Conservation (phyloP, 2,888 invertebrate genomes). For the Beris chalybata region DNA sequence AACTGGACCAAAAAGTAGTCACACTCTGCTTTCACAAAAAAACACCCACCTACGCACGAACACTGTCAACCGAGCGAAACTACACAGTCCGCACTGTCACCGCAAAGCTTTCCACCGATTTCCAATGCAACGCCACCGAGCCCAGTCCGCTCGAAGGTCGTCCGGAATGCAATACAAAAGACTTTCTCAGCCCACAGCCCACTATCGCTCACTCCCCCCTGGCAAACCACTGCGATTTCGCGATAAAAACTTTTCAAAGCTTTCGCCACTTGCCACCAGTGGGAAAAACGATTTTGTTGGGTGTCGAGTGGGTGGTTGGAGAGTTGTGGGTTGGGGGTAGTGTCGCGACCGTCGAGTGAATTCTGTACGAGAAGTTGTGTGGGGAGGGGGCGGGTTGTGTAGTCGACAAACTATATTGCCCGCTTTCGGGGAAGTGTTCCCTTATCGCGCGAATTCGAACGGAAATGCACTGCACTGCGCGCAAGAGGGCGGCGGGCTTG, state of each 20-base stretch:
- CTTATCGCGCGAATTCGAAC: constrained; percentile 6
- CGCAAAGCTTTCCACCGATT: constrained; percentile 18
- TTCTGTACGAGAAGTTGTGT: neutral
- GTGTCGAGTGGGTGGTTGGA: neutral
- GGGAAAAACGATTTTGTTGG: constrained; percentile 6
- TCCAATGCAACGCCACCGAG: constrained; percentile 15
- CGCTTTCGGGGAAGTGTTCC: constrained; percentile 1
- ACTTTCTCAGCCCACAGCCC: constrained; percentile 14
- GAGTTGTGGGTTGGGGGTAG: neutral
- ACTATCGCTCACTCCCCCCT: constrained; percentile 2
- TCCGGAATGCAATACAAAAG: constrained; percentile 15
- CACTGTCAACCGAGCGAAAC: constrained; percentile 4
- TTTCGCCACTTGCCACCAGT: constrained; percentile 17
- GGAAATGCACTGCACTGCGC: constrained; percentile 27
- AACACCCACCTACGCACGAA: constrained; percentile 19
- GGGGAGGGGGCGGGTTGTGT: constrained; percentile 3
- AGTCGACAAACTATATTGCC: neutral
- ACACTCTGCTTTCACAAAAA: neutral
- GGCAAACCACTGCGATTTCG: constrained; percentile 20
- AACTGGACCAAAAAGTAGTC: too few relatives aligned
- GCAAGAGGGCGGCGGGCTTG: neutral
- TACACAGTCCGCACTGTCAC: constrained; percentile 10
- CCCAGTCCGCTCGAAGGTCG: constrained; percentile 12
- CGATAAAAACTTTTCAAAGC: constrained; percentile 28
- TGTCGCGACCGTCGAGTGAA: neutral